These are phyloP conservation scores for Hemiscyllium ocellatum DNA, from an alignment of 2,113 vertebrate species.

Conservation along the genomic window DNA sequence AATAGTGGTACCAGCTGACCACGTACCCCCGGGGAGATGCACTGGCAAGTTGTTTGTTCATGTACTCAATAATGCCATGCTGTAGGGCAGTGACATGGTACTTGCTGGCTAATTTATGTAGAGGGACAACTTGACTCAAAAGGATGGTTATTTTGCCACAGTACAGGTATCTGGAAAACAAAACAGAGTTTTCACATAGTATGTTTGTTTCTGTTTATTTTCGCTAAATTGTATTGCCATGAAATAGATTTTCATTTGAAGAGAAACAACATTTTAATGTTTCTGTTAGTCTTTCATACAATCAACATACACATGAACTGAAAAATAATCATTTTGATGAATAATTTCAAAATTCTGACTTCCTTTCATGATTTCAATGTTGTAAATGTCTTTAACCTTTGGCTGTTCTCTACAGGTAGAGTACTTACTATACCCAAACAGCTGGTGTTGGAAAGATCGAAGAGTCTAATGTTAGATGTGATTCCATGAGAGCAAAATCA, in stretches of 20 bases:
- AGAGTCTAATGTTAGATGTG: too few relatives aligned
- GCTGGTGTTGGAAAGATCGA: too few relatives aligned
- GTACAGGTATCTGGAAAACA: constrained; percentile 77
- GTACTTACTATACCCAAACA: too few relatives aligned
- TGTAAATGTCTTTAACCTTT: background rate
- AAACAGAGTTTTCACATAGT: background rate
- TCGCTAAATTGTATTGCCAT: background rate
- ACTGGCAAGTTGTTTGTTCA: constrained; percentile 74
- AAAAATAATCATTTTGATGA: background rate
- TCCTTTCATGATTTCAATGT: background rate
- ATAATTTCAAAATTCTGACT: background rate
- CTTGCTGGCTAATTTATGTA: constrained; percentile 80
- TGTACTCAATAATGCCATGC: constrained; percentile 77
- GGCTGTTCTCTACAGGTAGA: too few relatives aligned
- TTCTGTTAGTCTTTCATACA: background rate
- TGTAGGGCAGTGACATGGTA: constrained; percentile 73
- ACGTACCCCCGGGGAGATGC: constrained; percentile 72
- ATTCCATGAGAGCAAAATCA: too few relatives aligned
- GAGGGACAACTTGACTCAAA: constrained; percentile 74
- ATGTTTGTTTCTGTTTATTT: background rate
- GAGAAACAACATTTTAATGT: background rate
- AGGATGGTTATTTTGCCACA: constrained; percentile 76
- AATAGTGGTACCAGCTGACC: constrained; percentile 88
- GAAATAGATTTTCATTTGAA: background rate
- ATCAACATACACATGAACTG: background rate